These are phyloP conservation scores for Lochmaea crataegi DNA, from an alignment of 2,888 invertebrate species.

Conservation along the genomic window DNA sequence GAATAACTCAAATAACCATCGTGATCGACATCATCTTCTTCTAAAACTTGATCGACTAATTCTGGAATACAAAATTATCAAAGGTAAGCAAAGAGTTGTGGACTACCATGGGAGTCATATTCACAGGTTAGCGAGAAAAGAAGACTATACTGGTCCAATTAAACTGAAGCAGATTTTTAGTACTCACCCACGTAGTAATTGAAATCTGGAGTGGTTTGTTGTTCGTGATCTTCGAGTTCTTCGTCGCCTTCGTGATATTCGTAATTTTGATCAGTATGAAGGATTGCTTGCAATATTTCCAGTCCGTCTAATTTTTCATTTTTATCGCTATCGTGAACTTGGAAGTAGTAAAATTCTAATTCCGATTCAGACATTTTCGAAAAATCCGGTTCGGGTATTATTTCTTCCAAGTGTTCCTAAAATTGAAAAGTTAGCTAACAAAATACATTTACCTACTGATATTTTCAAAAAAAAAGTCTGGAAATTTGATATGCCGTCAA, in stretches of 20 bases:
- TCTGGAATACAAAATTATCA: constrained; percentile 67
- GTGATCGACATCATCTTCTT: constrained; percentile 84
- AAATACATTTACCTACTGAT: neutral
- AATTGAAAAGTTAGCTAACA: neutral
- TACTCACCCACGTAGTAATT: constrained; percentile 65
- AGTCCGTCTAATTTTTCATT: constrained; percentile 90
- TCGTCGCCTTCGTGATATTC: constrained; percentile 66
- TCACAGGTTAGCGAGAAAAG: no score
- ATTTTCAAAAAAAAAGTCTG: no score
- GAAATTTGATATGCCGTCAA: no score
- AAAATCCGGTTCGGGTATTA: constrained; percentile 68
- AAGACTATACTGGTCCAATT: no score
- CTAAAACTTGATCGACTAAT: constrained; percentile 85
- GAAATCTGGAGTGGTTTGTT: constrained; percentile 64
- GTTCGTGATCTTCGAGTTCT: constrained; percentile 44
- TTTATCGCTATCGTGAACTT: constrained; percentile 89
- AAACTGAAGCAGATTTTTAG: no score
- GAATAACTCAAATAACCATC: constrained; percentile 90
- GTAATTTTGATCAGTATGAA: constrained; percentile 75
- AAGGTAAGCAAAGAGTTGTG: neutral
- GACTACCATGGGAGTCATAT: no score
- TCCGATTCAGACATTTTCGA: constrained; percentile 86
- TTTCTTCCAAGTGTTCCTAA: constrained; percentile 62
- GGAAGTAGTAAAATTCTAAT: constrained; percentile 86
- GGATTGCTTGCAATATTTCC: constrained; percentile 86